Percentiles rank a stretch among this genome's conserved stretches.
Conservation (phyloP, 1,140 invertebrate species). For the Drosophila lacertosa region DNA sequence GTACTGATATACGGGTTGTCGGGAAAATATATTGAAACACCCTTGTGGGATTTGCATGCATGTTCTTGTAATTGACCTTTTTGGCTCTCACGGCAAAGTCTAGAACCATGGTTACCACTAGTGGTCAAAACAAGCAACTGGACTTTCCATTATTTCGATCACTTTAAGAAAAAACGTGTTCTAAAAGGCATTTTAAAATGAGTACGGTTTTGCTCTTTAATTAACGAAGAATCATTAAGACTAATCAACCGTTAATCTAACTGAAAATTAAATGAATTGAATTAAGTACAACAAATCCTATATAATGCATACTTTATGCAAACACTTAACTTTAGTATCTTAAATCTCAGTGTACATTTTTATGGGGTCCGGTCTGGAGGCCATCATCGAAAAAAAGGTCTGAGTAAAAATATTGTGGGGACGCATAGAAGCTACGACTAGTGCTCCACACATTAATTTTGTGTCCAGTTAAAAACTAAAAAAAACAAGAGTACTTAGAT, state of each 20-base stretch:
- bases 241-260: no score
- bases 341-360: slow-evolving; percentile 28
- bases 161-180: no score
- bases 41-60: slow-evolving; percentile 64
- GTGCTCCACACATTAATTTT: slow-evolving; percentile 17
- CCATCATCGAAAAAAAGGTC: slow-evolving; percentile 22
- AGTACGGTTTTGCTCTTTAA: no score
- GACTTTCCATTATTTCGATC: slow-evolving; percentile 72
- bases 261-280: no score
- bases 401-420: slow-evolving; percentile 38
- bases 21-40: slow-evolving; percentile 47
- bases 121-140: slow-evolving; percentile 75
- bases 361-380: slow-evolving; percentile 54
- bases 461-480: slow-evolving; percentile 13
- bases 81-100: slow-evolving; percentile 46
- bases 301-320: no score
- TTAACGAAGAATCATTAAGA: no score
- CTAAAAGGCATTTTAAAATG: no score
- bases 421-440: slow-evolving; percentile 24
- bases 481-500: no score
- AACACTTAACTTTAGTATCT: no score
- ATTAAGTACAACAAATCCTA: no score
- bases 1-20: background rate
- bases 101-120: slow-evolving; percentile 67
- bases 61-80: slow-evolving; percentile 65